A percentile compares a stretch with the other conserved stretches of the same genome.
These are phyloP conservation scores for Nothoprocta perdicaria DNA, from an alignment of 2,113 vertebrate genomes.

Conservation along the genomic window DNA sequence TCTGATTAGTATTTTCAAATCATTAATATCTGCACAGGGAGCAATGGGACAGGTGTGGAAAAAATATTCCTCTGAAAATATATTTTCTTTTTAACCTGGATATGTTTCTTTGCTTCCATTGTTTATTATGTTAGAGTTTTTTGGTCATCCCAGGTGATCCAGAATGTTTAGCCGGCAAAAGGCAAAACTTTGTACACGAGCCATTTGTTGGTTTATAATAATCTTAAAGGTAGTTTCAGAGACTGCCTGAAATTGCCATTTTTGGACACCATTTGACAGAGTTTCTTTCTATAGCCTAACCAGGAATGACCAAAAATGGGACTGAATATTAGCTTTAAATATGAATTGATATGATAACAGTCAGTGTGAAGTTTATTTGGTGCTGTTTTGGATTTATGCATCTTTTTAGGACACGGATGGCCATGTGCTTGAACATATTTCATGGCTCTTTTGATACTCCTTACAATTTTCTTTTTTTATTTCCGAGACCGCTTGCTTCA, in stretches of 20 bases:
- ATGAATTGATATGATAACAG: neutral
- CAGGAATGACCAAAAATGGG: neutral
- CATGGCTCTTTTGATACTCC: neutral
- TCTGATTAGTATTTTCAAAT: neutral
- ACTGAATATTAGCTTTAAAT: neutral
- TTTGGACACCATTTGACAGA: neutral
- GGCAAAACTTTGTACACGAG: neutral
- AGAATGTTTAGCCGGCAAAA: neutral
- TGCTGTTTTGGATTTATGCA: neutral
- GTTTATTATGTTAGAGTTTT: accelerated
- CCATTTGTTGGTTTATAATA: neutral
- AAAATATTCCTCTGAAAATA: accelerated
- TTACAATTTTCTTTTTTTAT: neutral
- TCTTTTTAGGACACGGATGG: neutral
- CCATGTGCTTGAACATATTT: neutral
- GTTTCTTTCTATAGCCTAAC: neutral
- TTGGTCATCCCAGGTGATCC: neutral
- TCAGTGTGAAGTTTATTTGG: neutral
- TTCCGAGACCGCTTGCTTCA: neutral
- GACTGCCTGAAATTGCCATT: neutral
- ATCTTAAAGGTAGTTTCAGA: neutral
- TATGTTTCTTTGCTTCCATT: neutral
- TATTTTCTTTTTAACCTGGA: neutral
- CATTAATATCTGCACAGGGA: neutral
- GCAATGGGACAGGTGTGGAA: neutral